These are phyloP conservation scores for Grapholita molesta DNA, from an alignment of 1,140 invertebrate genomes.

Conservation along the genomic window DNA sequence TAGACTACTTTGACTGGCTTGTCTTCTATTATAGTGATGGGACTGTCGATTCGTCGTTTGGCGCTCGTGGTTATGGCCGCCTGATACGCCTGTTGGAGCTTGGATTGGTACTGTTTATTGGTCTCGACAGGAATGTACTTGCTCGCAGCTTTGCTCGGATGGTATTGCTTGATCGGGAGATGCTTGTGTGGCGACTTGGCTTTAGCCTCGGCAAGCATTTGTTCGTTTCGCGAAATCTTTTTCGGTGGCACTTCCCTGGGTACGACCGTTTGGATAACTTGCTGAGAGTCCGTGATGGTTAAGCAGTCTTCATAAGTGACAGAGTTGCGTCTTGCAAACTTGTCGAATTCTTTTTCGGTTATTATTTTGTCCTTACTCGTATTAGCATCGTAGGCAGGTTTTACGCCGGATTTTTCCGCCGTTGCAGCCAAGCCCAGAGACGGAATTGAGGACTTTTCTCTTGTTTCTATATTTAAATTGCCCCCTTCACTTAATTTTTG, in stretches of 20 bases:
- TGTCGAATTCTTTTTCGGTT: slow-evolving; percentile 73
- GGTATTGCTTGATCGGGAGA: slow-evolving; percentile 34
- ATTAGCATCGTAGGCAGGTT: slow-evolving; percentile 31
- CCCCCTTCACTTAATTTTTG: slow-evolving; percentile 55
- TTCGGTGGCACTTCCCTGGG: slow-evolving; percentile 49
- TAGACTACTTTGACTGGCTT: slow-evolving; percentile 69
- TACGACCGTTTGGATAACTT: slow-evolving; percentile 56
- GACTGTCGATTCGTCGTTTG: slow-evolving; percentile 56
- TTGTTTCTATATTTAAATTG: slow-evolving; percentile 63
- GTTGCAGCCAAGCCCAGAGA: not conserved
- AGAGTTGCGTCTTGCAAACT: slow-evolving; percentile 71
- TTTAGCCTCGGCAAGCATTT: slow-evolving; percentile 48
- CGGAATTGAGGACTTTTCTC: slow-evolving; percentile 24
- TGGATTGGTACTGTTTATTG: slow-evolving; percentile 62
- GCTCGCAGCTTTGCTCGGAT: slow-evolving; percentile 34
- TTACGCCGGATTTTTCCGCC: slow-evolving; percentile 21
- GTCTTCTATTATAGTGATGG: slow-evolving; percentile 65
- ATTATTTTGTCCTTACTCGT: slow-evolving; percentile 56
- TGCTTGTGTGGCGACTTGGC: slow-evolving; percentile 44
- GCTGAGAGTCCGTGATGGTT: slow-evolving; percentile 58
- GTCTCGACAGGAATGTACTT: slow-evolving; percentile 33
- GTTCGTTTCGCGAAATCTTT: slow-evolving; percentile 52
- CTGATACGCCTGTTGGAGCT: slow-evolving; percentile 67
- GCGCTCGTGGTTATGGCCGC: slow-evolving; percentile 47
- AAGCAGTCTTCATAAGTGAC: slow-evolving; percentile 63